Evolutionary conservation across 2,888 invertebrate genomes (phyloP).

Genomic region (Lamellibrachia columna): DNA sequence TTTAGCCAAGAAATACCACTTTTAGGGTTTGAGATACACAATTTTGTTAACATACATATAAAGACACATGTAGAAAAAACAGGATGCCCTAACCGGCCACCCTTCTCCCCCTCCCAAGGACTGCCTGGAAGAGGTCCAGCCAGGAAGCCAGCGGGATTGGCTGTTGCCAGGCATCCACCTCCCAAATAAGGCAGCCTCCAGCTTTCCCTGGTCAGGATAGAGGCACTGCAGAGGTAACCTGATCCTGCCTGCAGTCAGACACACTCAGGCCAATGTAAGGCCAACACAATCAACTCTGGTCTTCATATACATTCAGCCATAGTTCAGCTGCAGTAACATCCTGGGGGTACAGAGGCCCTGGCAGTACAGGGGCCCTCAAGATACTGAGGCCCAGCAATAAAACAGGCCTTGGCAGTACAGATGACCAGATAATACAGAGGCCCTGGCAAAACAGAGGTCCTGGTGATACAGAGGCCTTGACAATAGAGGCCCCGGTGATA

Average conservation of each 20-base stretch:
- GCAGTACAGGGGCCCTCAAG: neutral
- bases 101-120: neutral
- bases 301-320: neutral
- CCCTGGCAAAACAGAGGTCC: neutral
- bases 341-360: neutral
- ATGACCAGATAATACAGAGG: neutral
- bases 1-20: neutral
- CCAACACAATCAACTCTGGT: neutral
- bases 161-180: neutral
- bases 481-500: neutral
- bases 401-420: neutral
- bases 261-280: neutral
- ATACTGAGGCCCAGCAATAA: neutral
- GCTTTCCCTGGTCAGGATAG: neutral
- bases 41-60: neutral
- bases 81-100: neutral
- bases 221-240: neutral
- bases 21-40: neutral
- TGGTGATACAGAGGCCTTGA: neutral
- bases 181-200: constrained; percentile 16
- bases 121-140: constrained; percentile 16
- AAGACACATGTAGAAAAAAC: neutral
- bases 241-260: neutral
- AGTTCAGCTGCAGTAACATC: neutral
- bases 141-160: constrained; percentile 16